Evolutionary conservation across 1,140 invertebrate genomes (phyloP).

Genomic region (Calliphora vicina): DNA sequence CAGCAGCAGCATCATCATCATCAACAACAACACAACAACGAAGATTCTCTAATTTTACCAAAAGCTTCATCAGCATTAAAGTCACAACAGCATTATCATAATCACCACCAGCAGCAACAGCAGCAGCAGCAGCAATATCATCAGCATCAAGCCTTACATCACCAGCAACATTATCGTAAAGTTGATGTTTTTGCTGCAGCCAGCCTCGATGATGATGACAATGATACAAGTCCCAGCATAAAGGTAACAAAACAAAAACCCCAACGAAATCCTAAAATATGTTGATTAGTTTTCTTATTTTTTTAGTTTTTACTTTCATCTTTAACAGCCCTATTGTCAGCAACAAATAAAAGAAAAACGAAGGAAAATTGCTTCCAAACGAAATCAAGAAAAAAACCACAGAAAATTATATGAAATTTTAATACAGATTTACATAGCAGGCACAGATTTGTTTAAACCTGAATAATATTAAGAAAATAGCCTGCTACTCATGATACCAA

Average conservation of each 20-base stretch:
- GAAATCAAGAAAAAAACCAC: neutral
- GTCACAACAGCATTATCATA: neutral
- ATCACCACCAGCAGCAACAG: neutral
- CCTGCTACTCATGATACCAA: no score
- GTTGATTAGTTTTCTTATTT: neutral
- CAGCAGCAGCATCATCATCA: slow-evolving; percentile 27
- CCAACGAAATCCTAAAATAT: neutral
- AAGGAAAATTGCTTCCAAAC: no score
- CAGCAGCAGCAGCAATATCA: slow-evolving; percentile 42
- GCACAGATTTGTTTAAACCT: no score
- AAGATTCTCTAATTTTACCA: neutral
- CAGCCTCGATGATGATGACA: slow-evolving; percentile 24
- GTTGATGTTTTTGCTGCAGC: slow-evolving; percentile 31
- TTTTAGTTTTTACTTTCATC: neutral
- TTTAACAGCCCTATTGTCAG: no score
- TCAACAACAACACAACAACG: neutral
- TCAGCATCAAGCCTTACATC: slow-evolving; percentile 30
- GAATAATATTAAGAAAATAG: no score
- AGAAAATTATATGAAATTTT: no score
- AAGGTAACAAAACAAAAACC: neutral
- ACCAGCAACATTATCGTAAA: slow-evolving; percentile 28
- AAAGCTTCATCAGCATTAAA: slow-evolving; percentile 3
- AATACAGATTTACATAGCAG: no score
- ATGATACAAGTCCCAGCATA: slow-evolving; percentile 27
- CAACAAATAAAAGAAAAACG: no score